phyloP scores from a whole-genome alignment of 2,888 invertebrate genomes.

The Drosophila prolongata region DNA sequence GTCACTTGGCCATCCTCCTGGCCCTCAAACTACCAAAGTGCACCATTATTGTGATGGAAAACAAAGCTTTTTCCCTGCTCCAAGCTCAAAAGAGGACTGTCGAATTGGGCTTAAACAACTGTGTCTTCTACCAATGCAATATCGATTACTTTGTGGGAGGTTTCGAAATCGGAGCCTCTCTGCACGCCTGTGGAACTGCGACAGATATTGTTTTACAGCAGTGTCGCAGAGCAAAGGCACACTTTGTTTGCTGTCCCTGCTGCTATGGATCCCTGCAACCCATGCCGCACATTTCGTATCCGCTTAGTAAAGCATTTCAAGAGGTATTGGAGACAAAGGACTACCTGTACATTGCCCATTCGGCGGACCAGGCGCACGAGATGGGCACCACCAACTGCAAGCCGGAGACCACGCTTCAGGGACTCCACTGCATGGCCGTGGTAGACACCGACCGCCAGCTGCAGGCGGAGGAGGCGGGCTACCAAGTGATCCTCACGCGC shows the following conservation, averaged over 20 bases:
- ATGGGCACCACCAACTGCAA: conserved; percentile 83
- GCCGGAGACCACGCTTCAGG: conserved; percentile 86
- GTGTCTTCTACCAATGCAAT: conserved; percentile 94
- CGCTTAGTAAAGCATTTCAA: conserved; percentile 89
- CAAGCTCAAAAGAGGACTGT: conserved; percentile 90
- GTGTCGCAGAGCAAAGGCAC: conserved; percentile 90
- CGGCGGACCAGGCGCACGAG: conserved; percentile 96
- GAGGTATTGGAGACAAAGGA: conserved; percentile 85
- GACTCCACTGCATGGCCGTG: conserved; percentile 93
- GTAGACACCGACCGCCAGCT: conserved; percentile 94
- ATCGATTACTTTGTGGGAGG: conserved; percentile 93
- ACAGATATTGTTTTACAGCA: conserved; percentile 95
- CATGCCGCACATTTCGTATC: conserved; percentile 92
- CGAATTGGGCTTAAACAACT: conserved; percentile 89
- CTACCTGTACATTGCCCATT: conserved; percentile 92
- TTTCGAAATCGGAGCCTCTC: conserved; percentile 93
- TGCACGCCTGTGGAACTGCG: conserved; percentile 98
- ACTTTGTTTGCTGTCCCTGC: conserved; percentile 96
- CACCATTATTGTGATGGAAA: conserved; percentile 93
- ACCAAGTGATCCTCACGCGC: conserved; percentile 90
- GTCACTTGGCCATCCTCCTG: conserved; percentile 94
- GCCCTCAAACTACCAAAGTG: conserved; percentile 92
- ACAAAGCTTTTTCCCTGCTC: conserved; percentile 93
- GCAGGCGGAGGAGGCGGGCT: conserved; percentile 90
- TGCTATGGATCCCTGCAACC: conserved; percentile 95